Evolutionary conservation across 1,140 invertebrate genomes (phyloP).

Genomic region (Mactra quadrangularis): DNA sequence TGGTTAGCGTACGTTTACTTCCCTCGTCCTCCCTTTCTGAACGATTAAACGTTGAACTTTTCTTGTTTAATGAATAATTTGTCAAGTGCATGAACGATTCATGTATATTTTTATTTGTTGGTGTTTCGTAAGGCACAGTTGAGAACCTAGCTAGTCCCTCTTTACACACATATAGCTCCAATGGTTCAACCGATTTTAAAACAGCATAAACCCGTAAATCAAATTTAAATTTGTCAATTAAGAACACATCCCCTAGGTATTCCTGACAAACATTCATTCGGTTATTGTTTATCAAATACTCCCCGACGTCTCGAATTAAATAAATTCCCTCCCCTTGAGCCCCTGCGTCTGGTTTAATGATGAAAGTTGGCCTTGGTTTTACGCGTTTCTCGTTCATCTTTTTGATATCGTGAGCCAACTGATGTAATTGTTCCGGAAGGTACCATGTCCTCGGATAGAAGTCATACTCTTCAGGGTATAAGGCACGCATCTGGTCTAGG

Average conservation of each 20-base stretch:
- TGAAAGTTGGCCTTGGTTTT: constrained; percentile 82
- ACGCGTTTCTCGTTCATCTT: constrained; percentile 69
- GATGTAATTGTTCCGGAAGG: constrained; percentile 83
- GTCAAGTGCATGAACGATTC: constrained; percentile 85
- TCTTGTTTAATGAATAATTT: constrained; percentile 85
- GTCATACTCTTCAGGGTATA: constrained; percentile 84
- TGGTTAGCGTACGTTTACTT: constrained; percentile 84
- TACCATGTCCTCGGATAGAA: constrained; percentile 86
- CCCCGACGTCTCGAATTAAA: constrained; percentile 81
- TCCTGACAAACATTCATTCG: constrained; percentile 83
- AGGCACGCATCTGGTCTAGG: constrained; percentile 82
- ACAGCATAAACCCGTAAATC: constrained; percentile 85
- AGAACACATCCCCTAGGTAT: constrained; percentile 84
- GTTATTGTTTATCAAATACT: constrained; percentile 76
- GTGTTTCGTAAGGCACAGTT: constrained; percentile 83
- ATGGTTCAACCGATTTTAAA: constrained; percentile 83
- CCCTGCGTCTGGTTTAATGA: constrained; percentile 85
- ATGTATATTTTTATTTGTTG: constrained; percentile 82
- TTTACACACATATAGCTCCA: constrained; percentile 84
- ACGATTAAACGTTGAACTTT: constrained; percentile 83
- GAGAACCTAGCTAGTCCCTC: constrained; percentile 85
- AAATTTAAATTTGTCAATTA: constrained; percentile 85
- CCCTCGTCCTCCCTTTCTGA: constrained; percentile 83
- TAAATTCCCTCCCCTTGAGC: constrained; percentile 86
- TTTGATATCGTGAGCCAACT: constrained; percentile 79